phyloP scores from a whole-genome alignment of 2,888 invertebrate genomes.

The Nomada hirtipes region DNA sequence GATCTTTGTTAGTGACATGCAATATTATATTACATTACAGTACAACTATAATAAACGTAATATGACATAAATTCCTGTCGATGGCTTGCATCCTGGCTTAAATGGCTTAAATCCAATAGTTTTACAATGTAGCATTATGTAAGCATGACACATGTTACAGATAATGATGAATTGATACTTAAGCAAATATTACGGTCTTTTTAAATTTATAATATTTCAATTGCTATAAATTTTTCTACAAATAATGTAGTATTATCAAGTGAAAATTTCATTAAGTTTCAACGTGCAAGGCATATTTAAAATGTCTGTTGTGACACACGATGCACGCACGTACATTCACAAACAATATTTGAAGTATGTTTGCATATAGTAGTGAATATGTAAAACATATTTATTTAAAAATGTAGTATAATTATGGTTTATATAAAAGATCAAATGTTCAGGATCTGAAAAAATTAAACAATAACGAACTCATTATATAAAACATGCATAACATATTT shows the following conservation, averaged over 20 bases:
- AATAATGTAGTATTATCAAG: slow-evolving; percentile 5
- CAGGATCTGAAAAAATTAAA: slow-evolving; percentile 10
- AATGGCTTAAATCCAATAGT: slow-evolving; percentile 46
- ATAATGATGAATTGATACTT: slow-evolving; percentile 39
- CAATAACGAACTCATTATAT: slow-evolving; percentile 17
- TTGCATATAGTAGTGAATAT: slow-evolving; percentile 25
- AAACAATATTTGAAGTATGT: slow-evolving; percentile 15
- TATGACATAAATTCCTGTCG: slow-evolving; percentile 56
- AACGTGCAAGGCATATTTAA: slow-evolving; percentile 36
- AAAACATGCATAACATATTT: slow-evolving; percentile 41
- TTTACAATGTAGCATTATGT: slow-evolving; percentile 24
- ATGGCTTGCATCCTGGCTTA: slow-evolving; percentile 77
- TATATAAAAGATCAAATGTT: slow-evolving; percentile 2
- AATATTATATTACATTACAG: slow-evolving; percentile 40
- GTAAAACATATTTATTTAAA: slow-evolving; percentile 8
- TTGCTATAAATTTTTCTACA: background rate
- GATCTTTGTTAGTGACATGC: slow-evolving; percentile 55
- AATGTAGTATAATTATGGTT: background rate
- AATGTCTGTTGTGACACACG: slow-evolving; percentile 21
- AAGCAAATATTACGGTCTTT: slow-evolving; percentile 44
- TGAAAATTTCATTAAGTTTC: slow-evolving; percentile 12
- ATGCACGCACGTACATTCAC: slow-evolving; percentile 18
- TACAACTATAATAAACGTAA: slow-evolving; percentile 29
- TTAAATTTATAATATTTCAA: background rate
- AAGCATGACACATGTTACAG: slow-evolving; percentile 20